Base-by-base conservation (phyloP, 1,140 invertebrate species). In the Drosophila tsacasi region DNA sequence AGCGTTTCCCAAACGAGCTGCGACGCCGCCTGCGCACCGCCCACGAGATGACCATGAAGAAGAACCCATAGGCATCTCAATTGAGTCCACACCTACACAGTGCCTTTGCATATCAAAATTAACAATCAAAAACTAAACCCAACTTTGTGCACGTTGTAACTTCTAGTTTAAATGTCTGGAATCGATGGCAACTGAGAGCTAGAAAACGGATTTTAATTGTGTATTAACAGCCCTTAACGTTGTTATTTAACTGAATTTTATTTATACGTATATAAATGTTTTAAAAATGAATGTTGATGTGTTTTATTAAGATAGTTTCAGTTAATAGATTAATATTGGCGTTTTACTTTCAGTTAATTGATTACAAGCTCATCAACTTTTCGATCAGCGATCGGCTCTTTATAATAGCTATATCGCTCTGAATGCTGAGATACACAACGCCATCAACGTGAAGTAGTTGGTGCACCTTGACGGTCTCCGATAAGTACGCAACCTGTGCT, bases 1-100 rank as follows among this genome's bases (percentile, higher is more conserved):
- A 99, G 80, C 97, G 97, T 89, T 98, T 99, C 93, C 99, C 99
- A 1, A 95, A 95, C 39, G 99, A 99, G 94, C 94, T 99, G 64
- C 96, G 98, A 64, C 97, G 98, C 79, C 95, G 99, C 21, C 94
- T 97, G 90, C 94, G 96, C 55, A 96, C 96, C 66, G 96, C 97
- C 75, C 96, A 97, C 90, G 95, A 97, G 92, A 94, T 96, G 82
- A 95, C 95, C 35, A 93, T 93, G 92, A 93, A 93, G 61, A 93
- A 93, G 69, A 92, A 75, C 37, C 62, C 75, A 21, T 92, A 90
- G 76, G 44, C 4, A 49, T 17, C 27, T 42, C 17, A 0, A 15
- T 23, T 39, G 42, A 65, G 72, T 52, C 40, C 46, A 63, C 55
- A 59, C 79, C 59, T 76, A 68, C 79, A 76, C 71, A 80, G 84